Evolutionary conservation across 2,113 vertebrate species (phyloP), one percentile per base, ranked within the genome.

Genomic region (Orientallactaga bullata): DNA sequence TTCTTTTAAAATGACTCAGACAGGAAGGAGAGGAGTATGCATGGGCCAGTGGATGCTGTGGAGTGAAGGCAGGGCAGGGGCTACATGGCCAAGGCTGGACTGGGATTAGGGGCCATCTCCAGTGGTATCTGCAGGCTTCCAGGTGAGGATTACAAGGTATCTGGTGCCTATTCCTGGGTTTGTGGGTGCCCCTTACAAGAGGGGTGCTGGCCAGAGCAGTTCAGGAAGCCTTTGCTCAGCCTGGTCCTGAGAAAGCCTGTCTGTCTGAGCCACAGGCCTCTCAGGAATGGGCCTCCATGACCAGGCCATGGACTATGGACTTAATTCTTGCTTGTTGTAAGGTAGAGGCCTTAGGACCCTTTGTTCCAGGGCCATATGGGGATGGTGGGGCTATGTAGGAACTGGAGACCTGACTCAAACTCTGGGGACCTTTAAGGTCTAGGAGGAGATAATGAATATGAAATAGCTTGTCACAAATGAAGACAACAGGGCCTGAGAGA

Each of bases 241-340:
- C 20, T 16, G 47, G 5, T 42, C 12, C 23, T 17, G 2, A 0
- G 81, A 72, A 51, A 21, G 42, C n/a, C 37, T 4, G 5, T 13
- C 21, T 35, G 37, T 21, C 35, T 35, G 71, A 28, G 39, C 35
- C 51, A 55, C 2, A 0, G 24, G 23, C 12, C 47, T 51, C 35
- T 15, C 32, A 4, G 13, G 47, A 39, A 30, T 32, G 35, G 20
- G 74, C 47, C 66, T 55, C 32, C 11, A 0, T 0, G 21, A 16
- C 12, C 6, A 69, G 16, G 7, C 63, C 6, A 1, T 2, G 1
- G 58, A 42, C 32, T 58, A 42, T 1, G 2, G 21, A 24, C n/a
- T 63, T 37, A n/a, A 32, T 17, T 30, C 58, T 51, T 26, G 16
- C 79, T 37, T 8, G 37, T 28, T 4, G 16, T 8, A 12, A 26